Percentiles rank a stretch among this genome's conserved stretches.
phyloP scores from a whole-genome alignment of 2,113 vertebrate species.

The Helogale parvula region DNA sequence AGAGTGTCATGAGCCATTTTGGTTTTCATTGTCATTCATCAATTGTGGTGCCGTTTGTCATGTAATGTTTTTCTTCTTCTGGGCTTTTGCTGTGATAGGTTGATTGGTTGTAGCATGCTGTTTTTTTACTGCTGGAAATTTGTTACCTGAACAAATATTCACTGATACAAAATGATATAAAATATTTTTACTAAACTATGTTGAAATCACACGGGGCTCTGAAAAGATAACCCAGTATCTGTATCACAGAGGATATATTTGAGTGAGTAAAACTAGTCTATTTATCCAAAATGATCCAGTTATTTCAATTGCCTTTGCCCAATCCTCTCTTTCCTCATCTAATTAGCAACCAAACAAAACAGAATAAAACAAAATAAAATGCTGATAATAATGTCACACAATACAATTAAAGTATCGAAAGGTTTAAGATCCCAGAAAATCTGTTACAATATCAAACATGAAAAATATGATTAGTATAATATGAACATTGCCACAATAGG shows the following conservation, averaged over 20 bases:
- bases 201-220: not conserved
- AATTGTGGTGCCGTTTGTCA: not conserved
- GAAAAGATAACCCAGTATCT: not conserved
- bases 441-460: not conserved
- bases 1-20: not conserved
- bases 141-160: conserved; percentile 24
- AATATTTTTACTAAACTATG: not conserved
- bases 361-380: not conserved
- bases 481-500: not conserved
- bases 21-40: not conserved
- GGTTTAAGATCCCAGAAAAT: not conserved
- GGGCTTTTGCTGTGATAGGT: accelerated
- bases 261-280: not conserved
- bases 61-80: not conserved
- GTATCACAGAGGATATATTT: not conserved
- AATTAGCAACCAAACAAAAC: not conserved
- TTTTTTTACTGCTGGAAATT: not conserved
- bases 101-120: conserved; percentile 10
- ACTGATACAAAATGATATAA: not conserved
- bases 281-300: not conserved
- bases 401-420: not conserved
- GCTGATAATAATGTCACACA: not conserved
- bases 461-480: not conserved
- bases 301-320: not conserved
- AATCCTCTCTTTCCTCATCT: not conserved